Evolutionary conservation across 2,113 vertebrate genomes (phyloP).

Genomic region (Candoia aspera): DNA sequence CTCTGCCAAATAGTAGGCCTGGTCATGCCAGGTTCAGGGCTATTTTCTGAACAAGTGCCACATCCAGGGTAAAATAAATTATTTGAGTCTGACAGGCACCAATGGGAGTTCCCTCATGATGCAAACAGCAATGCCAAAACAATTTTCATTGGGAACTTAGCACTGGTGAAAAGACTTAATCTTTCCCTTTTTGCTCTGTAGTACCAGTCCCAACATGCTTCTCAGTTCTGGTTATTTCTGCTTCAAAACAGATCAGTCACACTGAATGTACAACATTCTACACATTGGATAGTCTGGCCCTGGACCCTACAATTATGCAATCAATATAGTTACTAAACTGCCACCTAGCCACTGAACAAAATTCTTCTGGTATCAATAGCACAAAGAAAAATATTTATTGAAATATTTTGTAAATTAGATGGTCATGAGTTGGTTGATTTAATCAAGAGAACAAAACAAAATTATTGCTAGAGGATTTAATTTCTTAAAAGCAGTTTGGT

Average conservation of each 20-base stretch:
- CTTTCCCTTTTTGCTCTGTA: background rate
- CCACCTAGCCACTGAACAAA: background rate
- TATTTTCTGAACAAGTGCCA: background rate
- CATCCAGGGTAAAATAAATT: background rate
- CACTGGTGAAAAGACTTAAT: background rate
- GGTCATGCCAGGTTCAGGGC: background rate
- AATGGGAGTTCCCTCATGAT: background rate
- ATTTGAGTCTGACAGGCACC: background rate
- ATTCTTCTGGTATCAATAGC: background rate
- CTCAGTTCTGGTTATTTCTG: background rate
- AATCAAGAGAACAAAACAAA: background rate
- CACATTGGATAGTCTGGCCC: background rate
- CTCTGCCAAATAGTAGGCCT: background rate
- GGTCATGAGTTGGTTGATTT: background rate
- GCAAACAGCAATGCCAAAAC: background rate
- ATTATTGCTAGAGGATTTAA: background rate
- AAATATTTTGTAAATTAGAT: slow-evolving; percentile 5
- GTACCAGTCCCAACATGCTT: background rate
- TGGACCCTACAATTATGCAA: background rate
- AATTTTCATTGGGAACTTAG: background rate
- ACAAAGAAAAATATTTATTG: background rate
- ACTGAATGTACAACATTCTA: background rate
- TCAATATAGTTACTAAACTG: background rate
- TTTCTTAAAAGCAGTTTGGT: background rate
- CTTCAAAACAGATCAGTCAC: background rate